Evolutionary conservation across 2,888 invertebrate genomes (phyloP), one percentile per base, ranked within the genome.

Genomic region (Drosophila yooni): DNA sequence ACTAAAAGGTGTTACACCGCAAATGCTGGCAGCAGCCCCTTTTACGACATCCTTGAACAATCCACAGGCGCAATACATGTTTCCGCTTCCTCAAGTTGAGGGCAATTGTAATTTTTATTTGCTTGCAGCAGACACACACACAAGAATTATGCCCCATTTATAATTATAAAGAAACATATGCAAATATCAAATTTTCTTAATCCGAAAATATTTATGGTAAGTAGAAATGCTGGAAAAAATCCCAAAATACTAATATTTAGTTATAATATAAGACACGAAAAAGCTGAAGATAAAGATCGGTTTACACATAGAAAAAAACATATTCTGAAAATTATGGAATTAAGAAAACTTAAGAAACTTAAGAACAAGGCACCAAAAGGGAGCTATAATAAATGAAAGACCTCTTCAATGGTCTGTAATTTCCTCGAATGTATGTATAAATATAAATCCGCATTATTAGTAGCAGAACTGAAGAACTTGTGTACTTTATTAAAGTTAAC

Each of bases 1-100:
- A 88, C 86, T 88, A 81, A 84, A 88, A 88, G 86, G 83, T 83
- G 86, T 78, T 76, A 79, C 74, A 79, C 80, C 83, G 71, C 83
- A 82, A 74, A 74, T 67, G 75, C 56, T 67, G 69, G 67, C 60
- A 58, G 65, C 31, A 58, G 40, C 15, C 31, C 61, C 74, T 76
- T 84, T 83, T 85, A 88, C 81, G 83, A 70, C 69, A 53, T n/a
- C 25, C 46, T 46, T 46, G 46, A 46, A 36, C 58, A 38, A 36
- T 60, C 31, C 48, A 56, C 70, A 59, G 58, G 50, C 62, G 54
- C 70, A 63, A 70, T 70, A 38, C 61, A 57, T 50, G 58, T 72
- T 70, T 67, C 56, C 29, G 21, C 60, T 59, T 67, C 63, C 77
- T 72, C 57, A 74, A 73, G 64, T 77, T 68, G 70, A 63, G 72